Evolutionary conservation across 2,888 invertebrate species (phyloP).

Genomic region (Gymnoscelis rufifasciata): DNA sequence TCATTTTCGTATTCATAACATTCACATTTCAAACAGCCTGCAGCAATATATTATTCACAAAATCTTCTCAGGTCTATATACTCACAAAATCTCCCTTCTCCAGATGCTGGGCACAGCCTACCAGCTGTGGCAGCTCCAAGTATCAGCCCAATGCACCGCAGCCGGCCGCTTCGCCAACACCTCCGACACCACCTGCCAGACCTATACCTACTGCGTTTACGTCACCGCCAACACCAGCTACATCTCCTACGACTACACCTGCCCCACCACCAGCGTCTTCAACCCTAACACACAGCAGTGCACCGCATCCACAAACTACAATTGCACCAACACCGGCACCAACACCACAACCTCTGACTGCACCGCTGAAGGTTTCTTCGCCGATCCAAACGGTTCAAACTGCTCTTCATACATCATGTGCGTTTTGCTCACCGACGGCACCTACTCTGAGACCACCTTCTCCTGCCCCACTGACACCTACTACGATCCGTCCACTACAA

Average conservation of each 20-base stretch:
- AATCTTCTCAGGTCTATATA: no score
- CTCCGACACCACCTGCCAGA: conserved; percentile 58
- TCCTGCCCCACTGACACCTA: conserved; percentile 51
- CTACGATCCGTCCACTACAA: conserved; percentile 54
- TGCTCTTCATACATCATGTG: conserved; percentile 60
- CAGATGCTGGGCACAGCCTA: conserved; percentile 33
- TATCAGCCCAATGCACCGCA: conserved; percentile 46
- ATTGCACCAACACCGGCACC: conserved; percentile 41
- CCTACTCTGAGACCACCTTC: conserved; percentile 43
- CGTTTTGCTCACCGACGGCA: conserved; percentile 43
- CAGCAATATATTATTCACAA: no score
- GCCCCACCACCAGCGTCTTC: conserved; percentile 62
- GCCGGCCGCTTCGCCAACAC: conserved; percentile 56
- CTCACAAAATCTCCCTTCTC: not conserved
- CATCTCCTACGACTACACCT: conserved; percentile 56
- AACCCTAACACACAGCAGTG: conserved; percentile 51
- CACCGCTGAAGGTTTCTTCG: conserved; percentile 51
- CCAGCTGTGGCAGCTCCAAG: conserved; percentile 38
- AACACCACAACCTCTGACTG: conserved; percentile 40
- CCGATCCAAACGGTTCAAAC: conserved; percentile 49
- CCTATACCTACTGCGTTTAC: conserved; percentile 61
- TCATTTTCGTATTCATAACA: no score
- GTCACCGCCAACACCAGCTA: conserved; percentile 37
- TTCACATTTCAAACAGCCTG: no score
- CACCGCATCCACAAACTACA: conserved; percentile 50